Evolutionary conservation across 2,113 vertebrate species (phyloP).

Genomic region (Chamaea fasciata): DNA sequence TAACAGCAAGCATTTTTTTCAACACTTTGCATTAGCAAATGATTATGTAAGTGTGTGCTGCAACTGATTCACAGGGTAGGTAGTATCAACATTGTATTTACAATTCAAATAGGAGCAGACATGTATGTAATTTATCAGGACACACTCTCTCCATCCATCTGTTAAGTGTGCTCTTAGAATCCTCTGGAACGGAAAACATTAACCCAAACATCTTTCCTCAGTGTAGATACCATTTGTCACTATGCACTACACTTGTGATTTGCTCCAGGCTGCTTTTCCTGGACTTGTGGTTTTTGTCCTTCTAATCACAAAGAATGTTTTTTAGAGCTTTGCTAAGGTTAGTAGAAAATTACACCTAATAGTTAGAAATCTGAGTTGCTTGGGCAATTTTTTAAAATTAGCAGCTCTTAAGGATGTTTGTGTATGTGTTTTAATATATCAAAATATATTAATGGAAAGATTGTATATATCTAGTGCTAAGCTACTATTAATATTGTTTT

Average conservation of each 20-base stretch:
- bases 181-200: background rate
- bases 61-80: background rate
- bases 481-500: background rate
- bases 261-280: background rate
- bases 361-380: background rate
- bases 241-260: background rate
- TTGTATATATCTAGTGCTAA: background rate
- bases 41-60: background rate
- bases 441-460: background rate
- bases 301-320: background rate
- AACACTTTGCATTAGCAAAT: background rate
- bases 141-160: background rate
- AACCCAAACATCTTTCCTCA: background rate
- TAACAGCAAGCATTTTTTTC: background rate
- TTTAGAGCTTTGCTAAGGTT: background rate
- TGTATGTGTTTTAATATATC: background rate
- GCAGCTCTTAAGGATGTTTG: background rate
- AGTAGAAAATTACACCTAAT: background rate
- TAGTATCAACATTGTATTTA: slow-evolving; percentile 27
- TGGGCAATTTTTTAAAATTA: background rate
- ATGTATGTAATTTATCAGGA: background rate
- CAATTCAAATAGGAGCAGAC: slow-evolving; percentile 3
- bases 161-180: background rate
- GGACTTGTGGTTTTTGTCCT: background rate
- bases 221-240: background rate